Evolutionary conservation across 1,140 invertebrate genomes (phyloP), one percentile per base, ranked within the genome.

Genomic region (Drosophila ironensis): DNA sequence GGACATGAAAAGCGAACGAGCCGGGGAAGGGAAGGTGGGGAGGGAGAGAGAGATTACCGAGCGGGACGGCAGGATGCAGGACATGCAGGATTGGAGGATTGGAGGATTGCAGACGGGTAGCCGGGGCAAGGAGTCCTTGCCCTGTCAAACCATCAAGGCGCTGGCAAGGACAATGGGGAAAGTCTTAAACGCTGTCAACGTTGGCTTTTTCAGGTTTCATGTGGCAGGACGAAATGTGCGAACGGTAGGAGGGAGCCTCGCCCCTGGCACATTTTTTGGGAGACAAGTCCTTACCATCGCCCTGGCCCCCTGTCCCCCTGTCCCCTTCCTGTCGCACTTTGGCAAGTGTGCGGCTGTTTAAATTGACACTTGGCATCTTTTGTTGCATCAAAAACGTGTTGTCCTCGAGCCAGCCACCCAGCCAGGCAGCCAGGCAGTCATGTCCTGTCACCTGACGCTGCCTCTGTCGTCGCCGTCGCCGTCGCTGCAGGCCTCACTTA

Each of bases 281-380:
- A 19, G 20, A 17, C 28, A 19, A 24, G 16, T 4, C 51, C 1
- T 40, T 9, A 24, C 3, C 28, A 33, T 8, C 19, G 2, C 35
- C 16, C n/a, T 14, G 41, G 16, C 6, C 1, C 3, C 5, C n/a
- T 30, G 1, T 2, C 30, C 1, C 30, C 30, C 6, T 33, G 11
- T n/a, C 11, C 14, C 11, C 11, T 9, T 25, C 16, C 6, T n/a
- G n/a, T n/a, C 16, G 28, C 42, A 51, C 61, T 68, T 30, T 20
- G 30, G 33, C 53, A 44, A 72, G 73, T 76, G 72, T 81, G 77
- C 77, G 80, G 74, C 80, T 86, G 71, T 54, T 87, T 84, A 84
- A 84, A 84, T 84, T 84, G 80, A 84, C 80, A 84, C 80, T 84
- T 86, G 80, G 80, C 74, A 86, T 86, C 81, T 84, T 80, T 84